These are phyloP conservation scores for Saccopteryx bilineata DNA, from an alignment of 2,113 vertebrate species.

Conservation along the genomic window DNA sequence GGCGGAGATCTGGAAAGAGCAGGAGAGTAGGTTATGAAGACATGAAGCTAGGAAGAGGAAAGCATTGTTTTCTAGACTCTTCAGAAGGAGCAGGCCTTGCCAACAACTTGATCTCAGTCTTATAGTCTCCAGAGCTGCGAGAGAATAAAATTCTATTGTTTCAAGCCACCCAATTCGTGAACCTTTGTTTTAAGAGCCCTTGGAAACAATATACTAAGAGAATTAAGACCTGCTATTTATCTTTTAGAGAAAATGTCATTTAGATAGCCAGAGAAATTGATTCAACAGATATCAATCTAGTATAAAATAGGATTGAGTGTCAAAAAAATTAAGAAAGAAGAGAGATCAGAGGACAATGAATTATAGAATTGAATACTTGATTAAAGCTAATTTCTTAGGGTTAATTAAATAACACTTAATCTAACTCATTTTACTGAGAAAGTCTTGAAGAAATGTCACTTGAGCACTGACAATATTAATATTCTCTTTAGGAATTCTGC, in stretches of 20 bases:
- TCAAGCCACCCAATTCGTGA: not conserved
- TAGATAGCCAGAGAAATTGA: slow-evolving; percentile 47
- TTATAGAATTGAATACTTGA: slow-evolving; percentile 55
- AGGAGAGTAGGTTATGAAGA: not conserved
- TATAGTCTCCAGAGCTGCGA: not conserved
- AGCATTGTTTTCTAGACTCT: not conserved
- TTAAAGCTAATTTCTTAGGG: slow-evolving; percentile 67
- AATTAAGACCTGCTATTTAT: slow-evolving; percentile 57
- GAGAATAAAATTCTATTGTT: not conserved
- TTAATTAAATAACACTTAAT: slow-evolving; percentile 70
- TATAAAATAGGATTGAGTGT: slow-evolving; percentile 64
- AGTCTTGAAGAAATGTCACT: slow-evolving; percentile 47
- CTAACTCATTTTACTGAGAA: slow-evolving; percentile 55
- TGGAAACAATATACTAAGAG: not conserved
- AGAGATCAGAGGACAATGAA: slow-evolving; percentile 51
- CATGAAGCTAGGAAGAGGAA: not conserved
- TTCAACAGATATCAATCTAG: slow-evolving; percentile 70
- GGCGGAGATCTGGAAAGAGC: not conserved
- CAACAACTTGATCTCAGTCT: not conserved
- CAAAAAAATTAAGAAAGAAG: slow-evolving; percentile 62
- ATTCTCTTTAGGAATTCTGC: not conserved
- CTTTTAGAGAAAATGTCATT: slow-evolving; percentile 62
- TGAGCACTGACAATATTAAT: not conserved
- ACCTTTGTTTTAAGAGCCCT: not conserved
- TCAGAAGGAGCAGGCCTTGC: not conserved